Conservation (phyloP, 2,888 invertebrate genomes). For the Eilema sororculum region DNA sequence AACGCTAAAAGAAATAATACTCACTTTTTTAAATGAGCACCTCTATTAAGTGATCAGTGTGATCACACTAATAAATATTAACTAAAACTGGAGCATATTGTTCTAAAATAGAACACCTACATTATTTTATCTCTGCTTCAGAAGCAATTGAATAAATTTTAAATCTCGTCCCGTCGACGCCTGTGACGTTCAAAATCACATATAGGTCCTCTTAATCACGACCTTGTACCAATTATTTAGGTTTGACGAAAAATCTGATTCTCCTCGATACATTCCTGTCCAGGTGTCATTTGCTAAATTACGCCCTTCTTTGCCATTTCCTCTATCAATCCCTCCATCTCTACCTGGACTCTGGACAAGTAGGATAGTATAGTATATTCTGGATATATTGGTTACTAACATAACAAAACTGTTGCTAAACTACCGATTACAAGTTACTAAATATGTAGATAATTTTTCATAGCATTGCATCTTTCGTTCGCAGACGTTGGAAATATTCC, state of each 20-base stretch:
- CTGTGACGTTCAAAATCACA: slow-evolving; percentile 66
- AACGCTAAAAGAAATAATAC: neutral
- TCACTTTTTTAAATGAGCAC: neutral
- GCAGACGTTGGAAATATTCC: slow-evolving; percentile 45
- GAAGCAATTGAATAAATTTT: slow-evolving; percentile 61
- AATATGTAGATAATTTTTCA: slow-evolving; percentile 18
- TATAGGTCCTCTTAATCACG: slow-evolving; percentile 27
- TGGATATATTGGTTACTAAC: slow-evolving; percentile 46
- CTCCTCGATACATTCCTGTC: too few species aligned
- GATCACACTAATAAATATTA: neutral
- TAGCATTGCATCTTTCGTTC: slow-evolving; percentile 32
- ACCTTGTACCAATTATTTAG: too few species aligned
- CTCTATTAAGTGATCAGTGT: neutral
- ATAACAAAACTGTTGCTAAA: slow-evolving; percentile 28
- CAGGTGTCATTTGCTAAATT: too few species aligned
- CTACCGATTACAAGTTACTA: slow-evolving; percentile 30
- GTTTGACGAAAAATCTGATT: too few species aligned
- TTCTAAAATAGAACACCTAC: neutral
- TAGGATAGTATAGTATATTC: slow-evolving; percentile 42
- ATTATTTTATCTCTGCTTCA: slow-evolving; percentile 34
- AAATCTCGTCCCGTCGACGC: slow-evolving; percentile 65
- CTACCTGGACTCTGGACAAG: too few species aligned
- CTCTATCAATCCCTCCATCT: too few species aligned
- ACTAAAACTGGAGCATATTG: neutral
- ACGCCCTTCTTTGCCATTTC: too few species aligned